Base-by-base conservation (phyloP, 2,113 vertebrate genomes). In the Crotalus helleri region DNA sequence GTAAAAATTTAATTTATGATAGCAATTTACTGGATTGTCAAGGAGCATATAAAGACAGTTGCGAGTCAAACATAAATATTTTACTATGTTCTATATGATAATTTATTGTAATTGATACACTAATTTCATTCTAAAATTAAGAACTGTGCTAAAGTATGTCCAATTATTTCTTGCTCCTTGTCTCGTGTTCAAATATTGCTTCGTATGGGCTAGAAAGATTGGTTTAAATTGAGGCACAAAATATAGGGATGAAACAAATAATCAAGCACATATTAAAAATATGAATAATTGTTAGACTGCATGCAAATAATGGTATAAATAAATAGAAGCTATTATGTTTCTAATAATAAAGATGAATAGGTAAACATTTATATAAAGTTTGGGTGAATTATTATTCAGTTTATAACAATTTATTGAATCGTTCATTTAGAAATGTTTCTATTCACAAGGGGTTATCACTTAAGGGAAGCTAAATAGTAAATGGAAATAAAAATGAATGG, bases 11-110 rank as follows among this genome's bases (percentile, higher is more conserved):
- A 58, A 29, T 85, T 85, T 92, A 74, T 88, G 10, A 55, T 39
- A n/a, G 21, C 33, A 74, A 15, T 54, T 92, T 74, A 23, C 90
- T 92, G 19, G 33, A 44, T 88, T 61, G 13, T 87, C 85, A 51
- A 55, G 51, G 87, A 92, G 46, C 61, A 88, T 69, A 74, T 51
- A 51, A 86, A 64, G 58, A 88, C 46, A 88, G 49, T 49, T 92
- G 91, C 29, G 23, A 39, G 91, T 54, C 86, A 92, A 74, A 53
- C 87, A 85, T 49, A 88, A 92, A 92, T 44, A 92, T 74, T 88
- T 64, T 33, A 51, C 74, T 92, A 88, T 44, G 33, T 69, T 54
- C 69, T 44, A 29, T 44, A 55, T 74, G 46, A 74, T 92, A 15
- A 55, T 88, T 74, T 49, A 53, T 88, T 88, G 23, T 88, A 55